Percentiles rank a stretch among this genome's conserved stretches.
phyloP scores from a whole-genome alignment of 2,888 invertebrate genomes.

The Yponomeuta evonymella region DNA sequence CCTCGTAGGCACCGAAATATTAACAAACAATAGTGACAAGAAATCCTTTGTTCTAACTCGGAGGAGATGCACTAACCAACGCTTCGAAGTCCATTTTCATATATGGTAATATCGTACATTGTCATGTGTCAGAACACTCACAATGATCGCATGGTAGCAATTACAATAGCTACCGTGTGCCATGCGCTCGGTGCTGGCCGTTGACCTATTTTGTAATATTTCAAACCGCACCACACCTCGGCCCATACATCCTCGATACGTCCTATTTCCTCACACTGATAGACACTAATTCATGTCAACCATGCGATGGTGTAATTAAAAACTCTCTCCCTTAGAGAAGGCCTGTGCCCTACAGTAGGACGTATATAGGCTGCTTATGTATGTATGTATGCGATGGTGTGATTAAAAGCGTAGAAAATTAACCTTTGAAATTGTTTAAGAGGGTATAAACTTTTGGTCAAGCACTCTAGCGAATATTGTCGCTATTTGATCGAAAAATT shows the following conservation, averaged over 20 bases:
- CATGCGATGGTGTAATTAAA: background rate
- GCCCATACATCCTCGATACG: conserved; percentile 34
- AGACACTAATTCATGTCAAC: conserved; percentile 13
- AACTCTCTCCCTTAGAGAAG: too few relatives aligned
- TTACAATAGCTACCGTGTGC: conserved; percentile 52
- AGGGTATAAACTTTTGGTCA: too few relatives aligned
- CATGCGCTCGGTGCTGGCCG: conserved; percentile 43
- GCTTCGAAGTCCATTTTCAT: conserved; percentile 23
- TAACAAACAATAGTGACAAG: conserved; percentile 36
- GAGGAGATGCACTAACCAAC: conserved; percentile 28
- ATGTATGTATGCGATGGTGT: background rate
- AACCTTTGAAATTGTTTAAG: too few relatives aligned
- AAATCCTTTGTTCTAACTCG: conserved; percentile 32
- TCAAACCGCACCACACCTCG: conserved; percentile 37
- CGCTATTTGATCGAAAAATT: too few relatives aligned
- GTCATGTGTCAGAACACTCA: conserved; percentile 29
- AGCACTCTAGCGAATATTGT: too few relatives aligned
- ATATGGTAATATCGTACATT: conserved; percentile 45
- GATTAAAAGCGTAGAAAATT: background rate
- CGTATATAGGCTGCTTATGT: too few relatives aligned
- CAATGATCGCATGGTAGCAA: conserved; percentile 37
- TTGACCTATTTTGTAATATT: conserved; percentile 44
- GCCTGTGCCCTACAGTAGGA: too few relatives aligned
- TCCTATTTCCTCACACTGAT: conserved; percentile 46
- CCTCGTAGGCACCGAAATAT: conserved; percentile 25